phyloP scores from a whole-genome alignment of 2,888 invertebrate genomes.

The Brenthis daphne region DNA sequence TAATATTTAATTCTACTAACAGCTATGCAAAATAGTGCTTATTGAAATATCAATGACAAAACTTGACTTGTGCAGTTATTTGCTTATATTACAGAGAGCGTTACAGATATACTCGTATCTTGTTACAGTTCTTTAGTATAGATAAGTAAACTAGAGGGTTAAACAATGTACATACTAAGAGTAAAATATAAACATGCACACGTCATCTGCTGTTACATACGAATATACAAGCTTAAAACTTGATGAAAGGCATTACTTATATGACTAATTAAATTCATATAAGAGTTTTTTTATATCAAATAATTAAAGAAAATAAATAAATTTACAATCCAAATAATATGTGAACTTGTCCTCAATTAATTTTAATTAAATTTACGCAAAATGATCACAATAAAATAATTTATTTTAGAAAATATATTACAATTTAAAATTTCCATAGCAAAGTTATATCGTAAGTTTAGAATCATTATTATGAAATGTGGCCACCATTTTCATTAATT shows the following conservation, averaged over 20 bases:
- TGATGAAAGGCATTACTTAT: too few relatives aligned
- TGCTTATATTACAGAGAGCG: constrained; percentile 1
- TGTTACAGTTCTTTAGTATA: not conserved
- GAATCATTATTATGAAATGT: constrained; percentile 11
- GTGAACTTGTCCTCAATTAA: too few relatives aligned
- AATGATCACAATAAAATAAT: not conserved
- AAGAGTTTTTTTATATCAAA: too few relatives aligned
- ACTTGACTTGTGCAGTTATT: not conserved
- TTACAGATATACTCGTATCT: not conserved
- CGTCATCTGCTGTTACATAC: too few relatives aligned
- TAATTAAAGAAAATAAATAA: too few relatives aligned
- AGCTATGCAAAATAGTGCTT: too few relatives aligned
- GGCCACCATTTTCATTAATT: constrained; percentile 8
- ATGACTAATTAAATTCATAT: too few relatives aligned
- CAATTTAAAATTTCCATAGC: not conserved
- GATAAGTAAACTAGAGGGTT: not conserved
- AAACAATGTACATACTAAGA: not conserved
- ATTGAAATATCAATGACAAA: not conserved
- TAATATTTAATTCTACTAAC: too few relatives aligned
- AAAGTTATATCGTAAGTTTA: constrained; percentile 11
- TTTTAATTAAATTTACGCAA: too few relatives aligned
- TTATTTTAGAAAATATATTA: constrained; percentile 1
- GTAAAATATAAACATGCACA: too few relatives aligned
- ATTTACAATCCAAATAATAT: too few relatives aligned
- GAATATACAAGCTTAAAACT: too few relatives aligned